Percentiles rank a stretch among this genome's conserved stretches.
phyloP scores from a whole-genome alignment of 2,797 vertebrate genomes.

The Coluber constrictor region DNA sequence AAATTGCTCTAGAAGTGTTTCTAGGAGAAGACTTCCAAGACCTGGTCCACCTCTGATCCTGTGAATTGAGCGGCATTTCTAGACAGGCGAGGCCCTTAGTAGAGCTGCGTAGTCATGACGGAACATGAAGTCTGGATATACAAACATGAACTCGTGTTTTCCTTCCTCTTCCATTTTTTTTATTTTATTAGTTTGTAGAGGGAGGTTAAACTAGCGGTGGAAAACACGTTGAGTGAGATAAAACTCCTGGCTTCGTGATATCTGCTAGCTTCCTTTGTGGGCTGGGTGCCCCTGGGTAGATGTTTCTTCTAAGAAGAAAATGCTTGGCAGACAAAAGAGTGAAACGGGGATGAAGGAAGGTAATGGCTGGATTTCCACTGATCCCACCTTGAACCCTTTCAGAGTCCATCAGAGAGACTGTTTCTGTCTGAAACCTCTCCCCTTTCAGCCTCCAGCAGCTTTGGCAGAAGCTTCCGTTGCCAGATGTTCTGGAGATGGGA shows the following conservation, averaged over 20 bases:
- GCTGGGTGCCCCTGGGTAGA: background rate
- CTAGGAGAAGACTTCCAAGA: no score
- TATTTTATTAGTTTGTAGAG: background rate
- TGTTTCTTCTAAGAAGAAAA: background rate
- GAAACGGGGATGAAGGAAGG: background rate
- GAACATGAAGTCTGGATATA: background rate
- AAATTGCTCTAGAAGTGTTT: background rate
- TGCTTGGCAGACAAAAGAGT: background rate
- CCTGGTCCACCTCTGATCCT: background rate
- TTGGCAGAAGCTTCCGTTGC: background rate
- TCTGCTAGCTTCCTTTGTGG: rapidly evolving
- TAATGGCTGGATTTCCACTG: background rate
- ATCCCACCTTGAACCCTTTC: background rate
- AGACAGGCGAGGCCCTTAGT: background rate
- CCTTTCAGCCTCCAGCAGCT: background rate
- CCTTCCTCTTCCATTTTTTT: background rate
- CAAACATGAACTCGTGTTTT: no score
- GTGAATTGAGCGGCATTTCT: background rate
- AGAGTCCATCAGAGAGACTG: background rate
- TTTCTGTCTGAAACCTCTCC: background rate
- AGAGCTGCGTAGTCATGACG: no score
- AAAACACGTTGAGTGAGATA: rapidly evolving
- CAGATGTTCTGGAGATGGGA: constrained; percentile 17
- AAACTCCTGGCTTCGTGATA: background rate
- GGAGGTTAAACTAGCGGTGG: background rate